Base-by-base conservation (phyloP, 2,888 invertebrate genomes). In the Eilema griseolum region DNA sequence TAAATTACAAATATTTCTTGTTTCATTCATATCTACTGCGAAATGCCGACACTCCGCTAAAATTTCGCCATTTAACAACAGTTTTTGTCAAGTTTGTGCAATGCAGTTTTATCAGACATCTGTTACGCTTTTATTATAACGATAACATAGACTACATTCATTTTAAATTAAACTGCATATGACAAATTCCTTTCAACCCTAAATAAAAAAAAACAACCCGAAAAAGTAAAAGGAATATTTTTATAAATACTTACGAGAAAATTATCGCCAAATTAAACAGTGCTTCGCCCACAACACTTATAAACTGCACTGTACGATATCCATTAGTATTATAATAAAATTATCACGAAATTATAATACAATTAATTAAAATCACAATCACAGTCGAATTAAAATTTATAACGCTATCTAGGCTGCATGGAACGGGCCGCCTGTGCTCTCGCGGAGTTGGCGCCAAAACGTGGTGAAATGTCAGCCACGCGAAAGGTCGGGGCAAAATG, bases 401-500 rank as follows among this genome's bases (percentile, higher is more conserved):
- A 23, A 59, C 57, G n/a, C 23, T 33, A 63, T 41, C 16, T 63
- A 72, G 59, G 60, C 71, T 65, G 70, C 23, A 57, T 57, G 23
- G 57, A 24, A 70, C 71, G 62, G 66, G 73, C 74, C 83, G 83
- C 63, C 66, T 63, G 62, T 66, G 66, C 69, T 28, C 83, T 83
- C 83, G 82, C 80, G 72, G 66, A 72, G 83, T 88, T 91, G 85
- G 87, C 90, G 90, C 91, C 88, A 89, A 89, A 90, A 88, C 89
- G 75, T 84, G 76, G 88, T 87, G 92, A 90, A 93, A 92, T 93
- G 94, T 90, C 90, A 91, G 91, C 78, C 88, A 71, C 83, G 85
- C 80, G 88, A 87, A 88, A 86, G 88, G 89, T 91, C 90, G 90
- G 46, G 46, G 64, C 66, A 71, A 60, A 28, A 88, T 85, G 86